Conservation (phyloP, 2,113 vertebrate genomes). For the Rhipidura dahli region DNA sequence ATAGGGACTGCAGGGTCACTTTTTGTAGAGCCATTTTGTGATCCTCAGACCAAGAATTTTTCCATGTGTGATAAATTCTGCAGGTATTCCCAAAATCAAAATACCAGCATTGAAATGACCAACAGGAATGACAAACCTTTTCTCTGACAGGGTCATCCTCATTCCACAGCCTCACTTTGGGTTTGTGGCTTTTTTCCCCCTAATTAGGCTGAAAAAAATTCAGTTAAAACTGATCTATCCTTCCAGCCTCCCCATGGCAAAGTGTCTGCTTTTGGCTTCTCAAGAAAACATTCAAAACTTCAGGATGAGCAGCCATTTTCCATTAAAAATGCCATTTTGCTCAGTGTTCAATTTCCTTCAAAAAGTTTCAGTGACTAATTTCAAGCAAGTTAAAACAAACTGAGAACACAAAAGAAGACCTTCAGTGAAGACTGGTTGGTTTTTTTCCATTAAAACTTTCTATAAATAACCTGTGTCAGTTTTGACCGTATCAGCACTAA, state of each 20-base stretch:
- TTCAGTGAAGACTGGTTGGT: neutral
- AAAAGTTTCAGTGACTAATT: neutral
- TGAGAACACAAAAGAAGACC: neutral
- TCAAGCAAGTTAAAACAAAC: neutral
- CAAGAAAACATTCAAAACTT: neutral
- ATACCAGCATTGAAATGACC: accelerated
- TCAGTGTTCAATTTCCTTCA: neutral
- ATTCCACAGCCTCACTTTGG: neutral
- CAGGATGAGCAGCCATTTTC: neutral
- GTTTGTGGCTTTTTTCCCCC: accelerated
- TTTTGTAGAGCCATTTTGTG: neutral
- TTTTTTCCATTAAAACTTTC: neutral
- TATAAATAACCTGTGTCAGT: neutral
- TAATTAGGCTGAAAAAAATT: neutral
- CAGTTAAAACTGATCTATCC: neutral
- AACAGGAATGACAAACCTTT: neutral
- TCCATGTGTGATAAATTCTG: neutral
- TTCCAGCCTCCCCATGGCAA: neutral
- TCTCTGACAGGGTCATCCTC: neutral
- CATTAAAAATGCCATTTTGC: neutral
- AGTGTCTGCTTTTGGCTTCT: neutral
- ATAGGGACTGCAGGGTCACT: accelerated
- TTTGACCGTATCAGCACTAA: neutral
- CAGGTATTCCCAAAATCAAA: neutral
- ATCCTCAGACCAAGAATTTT: neutral